Evolutionary conservation across 1,140 invertebrate species (phyloP), one percentile per base, ranked within the genome.

Genomic region (Drosophila persimilis): DNA sequence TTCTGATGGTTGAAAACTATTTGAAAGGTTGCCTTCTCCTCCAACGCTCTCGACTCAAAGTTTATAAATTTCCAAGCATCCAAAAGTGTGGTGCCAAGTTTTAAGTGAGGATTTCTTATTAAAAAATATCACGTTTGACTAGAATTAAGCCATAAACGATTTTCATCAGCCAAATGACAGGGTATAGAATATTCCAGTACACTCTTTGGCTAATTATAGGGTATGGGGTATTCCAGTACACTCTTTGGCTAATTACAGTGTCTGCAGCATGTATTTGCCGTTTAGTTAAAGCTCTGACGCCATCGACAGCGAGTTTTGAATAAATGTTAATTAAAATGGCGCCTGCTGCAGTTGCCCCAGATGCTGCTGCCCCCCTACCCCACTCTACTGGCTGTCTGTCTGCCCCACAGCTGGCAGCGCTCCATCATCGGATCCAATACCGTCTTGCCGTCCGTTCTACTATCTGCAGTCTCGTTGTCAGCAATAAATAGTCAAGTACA

Each of bases 401-500:
- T 26, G 35, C 1, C 4, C 26, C 47, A 39, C 31, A 13, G 7
- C 7, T 17, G 3, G 35, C 53, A 47, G 22, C 43, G 48, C 58
- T 51, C 41, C 47, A 20, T 29, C 43, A 41, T 47, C 35, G 17
- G 35, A 2, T 35, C 9, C 41, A 51, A 13, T 61, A 15, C 24
- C 24, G 22, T 50, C 31, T 55, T 17, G 43, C 17, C n/a, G 58
- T 55, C 8, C 43, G 39, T 20, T n/a, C 35, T 39, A 44, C 55
- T 59, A 73, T 69, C 52, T 59, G 48, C 39, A 65, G 62, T 46
- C 64, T 39, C 58, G 69, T 77, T 74, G 81, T 86, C 77, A 86
- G 81, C 81, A 85, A 81, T 85, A 85, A 85, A 85, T 85, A 74
- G 69, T 86, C 81, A 86, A 85, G 81, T 81, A 81, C 81, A 81